These are phyloP conservation scores for Halcyon senegalensis DNA, from an alignment of 2,113 vertebrate species.

Conservation along the genomic window DNA sequence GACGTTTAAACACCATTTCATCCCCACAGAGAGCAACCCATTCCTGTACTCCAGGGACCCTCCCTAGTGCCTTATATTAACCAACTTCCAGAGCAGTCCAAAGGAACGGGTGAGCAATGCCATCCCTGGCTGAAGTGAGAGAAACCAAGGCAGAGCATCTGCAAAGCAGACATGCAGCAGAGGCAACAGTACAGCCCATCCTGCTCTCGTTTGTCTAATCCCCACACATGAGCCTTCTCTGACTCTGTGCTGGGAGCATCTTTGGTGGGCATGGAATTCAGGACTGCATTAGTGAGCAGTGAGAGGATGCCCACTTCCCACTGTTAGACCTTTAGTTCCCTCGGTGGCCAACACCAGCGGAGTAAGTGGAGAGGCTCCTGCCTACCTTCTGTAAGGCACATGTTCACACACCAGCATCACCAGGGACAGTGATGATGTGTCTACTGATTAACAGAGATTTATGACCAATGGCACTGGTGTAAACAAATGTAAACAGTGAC, in stretches of 20 bases:
- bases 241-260: not conserved
- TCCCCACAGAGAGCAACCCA: not conserved
- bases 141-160: not conserved
- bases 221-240: not conserved
- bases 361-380: not conserved
- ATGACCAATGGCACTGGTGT: not conserved
- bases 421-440: not conserved
- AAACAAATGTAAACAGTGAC: conserved; percentile 30
- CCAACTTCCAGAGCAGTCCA: not conserved
- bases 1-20: not conserved
- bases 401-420: not conserved
- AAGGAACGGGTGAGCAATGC: not conserved
- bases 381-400: not conserved
- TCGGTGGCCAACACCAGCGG: not conserved
- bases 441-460: not conserved
- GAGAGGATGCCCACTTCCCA: not conserved
- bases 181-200: not conserved
- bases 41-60: not conserved
- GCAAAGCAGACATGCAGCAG: not conserved
- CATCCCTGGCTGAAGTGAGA: not conserved
- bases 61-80: not conserved
- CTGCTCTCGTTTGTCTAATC: not conserved
- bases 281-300: not conserved
- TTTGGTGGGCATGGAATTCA: not conserved
- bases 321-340: not conserved